These are phyloP conservation scores for Lophius americanus DNA, from an alignment of 2,797 vertebrate species.

Conservation along the genomic window DNA sequence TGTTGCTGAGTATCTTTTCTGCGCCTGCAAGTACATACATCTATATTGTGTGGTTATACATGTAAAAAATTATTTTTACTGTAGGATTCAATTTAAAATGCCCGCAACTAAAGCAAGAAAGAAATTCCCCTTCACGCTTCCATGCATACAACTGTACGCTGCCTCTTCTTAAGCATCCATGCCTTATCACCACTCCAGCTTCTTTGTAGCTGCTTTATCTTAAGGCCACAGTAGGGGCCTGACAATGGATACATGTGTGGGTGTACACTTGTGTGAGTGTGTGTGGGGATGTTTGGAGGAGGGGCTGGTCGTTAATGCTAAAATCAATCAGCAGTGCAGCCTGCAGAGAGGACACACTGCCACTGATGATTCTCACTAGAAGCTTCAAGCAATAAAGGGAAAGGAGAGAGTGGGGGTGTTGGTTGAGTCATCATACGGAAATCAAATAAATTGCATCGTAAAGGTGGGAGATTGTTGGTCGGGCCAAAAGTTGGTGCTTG, in stretches of 20 bases:
- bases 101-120: neutral
- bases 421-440: constrained; percentile 58
- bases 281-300: constrained; percentile 24
- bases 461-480: constrained; percentile 53
- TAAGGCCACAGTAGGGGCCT: constrained; percentile 40
- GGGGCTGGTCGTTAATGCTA: constrained; percentile 55
- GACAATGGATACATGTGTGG: constrained; percentile 43
- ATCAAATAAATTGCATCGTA: constrained; percentile 43
- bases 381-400: constrained; percentile 52
- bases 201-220: constrained; percentile 55
- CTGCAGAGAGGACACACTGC: constrained; percentile 51
- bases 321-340: constrained; percentile 68
- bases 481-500: neutral
- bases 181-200: constrained; percentile 45
- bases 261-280: constrained; percentile 20
- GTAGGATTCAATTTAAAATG: neutral
- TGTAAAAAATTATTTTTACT: neutral
- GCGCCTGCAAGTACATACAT: neutral
- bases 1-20: neutral
- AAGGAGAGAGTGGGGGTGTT: constrained; percentile 15
- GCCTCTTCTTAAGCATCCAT: constrained; percentile 27
- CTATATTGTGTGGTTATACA: neutral
- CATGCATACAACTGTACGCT: constrained; percentile 1
- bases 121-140: neutral
- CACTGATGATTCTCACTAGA: constrained; percentile 45